A percentile compares a stretch with the other conserved stretches of the same genome.
These are phyloP conservation scores for Atrina japonica DNA, from an alignment of 2,888 invertebrate genomes.

Conservation along the genomic window DNA sequence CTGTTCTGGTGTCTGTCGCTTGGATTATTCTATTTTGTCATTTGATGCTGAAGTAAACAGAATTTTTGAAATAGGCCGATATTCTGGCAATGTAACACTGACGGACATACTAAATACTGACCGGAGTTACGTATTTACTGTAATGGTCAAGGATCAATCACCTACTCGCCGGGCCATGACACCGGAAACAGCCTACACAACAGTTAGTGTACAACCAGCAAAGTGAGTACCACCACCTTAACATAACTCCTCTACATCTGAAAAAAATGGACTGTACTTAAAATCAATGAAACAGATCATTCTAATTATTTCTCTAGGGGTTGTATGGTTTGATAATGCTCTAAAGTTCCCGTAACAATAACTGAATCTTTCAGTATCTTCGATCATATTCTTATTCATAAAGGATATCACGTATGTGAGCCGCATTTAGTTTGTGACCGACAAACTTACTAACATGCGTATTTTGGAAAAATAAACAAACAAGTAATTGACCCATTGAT, in stretches of 20 bases:
- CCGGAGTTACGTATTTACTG: constrained; percentile 87
- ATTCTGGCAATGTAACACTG: constrained; percentile 97
- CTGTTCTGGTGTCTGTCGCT: constrained; percentile 3
- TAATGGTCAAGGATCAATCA: constrained; percentile 73
- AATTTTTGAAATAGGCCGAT: constrained; percentile 95
- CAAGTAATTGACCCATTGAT: too few relatives aligned
- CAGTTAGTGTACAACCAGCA: constrained; percentile 18
- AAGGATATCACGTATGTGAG: too few relatives aligned
- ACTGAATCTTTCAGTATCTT: too few relatives aligned
- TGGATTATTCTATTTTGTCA: constrained; percentile 6
- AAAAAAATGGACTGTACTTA: not conserved
- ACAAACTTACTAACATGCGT: too few relatives aligned
- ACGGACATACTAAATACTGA: constrained; percentile 95
- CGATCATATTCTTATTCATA: too few relatives aligned
- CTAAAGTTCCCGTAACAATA: too few relatives aligned
- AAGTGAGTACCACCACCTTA: constrained; percentile 1
- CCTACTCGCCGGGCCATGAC: not conserved
- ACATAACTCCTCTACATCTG: not conserved
- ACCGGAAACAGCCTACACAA: constrained; percentile 8
- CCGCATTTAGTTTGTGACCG: too few relatives aligned
- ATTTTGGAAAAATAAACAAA: too few relatives aligned
- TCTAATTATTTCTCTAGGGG: too few relatives aligned
- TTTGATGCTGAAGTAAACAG: constrained; percentile 41
- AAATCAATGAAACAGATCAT: too few relatives aligned
- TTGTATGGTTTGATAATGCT: too few relatives aligned